Conservation (phyloP, 2,113 vertebrate genomes). For the Fregetta grallaria region DNA sequence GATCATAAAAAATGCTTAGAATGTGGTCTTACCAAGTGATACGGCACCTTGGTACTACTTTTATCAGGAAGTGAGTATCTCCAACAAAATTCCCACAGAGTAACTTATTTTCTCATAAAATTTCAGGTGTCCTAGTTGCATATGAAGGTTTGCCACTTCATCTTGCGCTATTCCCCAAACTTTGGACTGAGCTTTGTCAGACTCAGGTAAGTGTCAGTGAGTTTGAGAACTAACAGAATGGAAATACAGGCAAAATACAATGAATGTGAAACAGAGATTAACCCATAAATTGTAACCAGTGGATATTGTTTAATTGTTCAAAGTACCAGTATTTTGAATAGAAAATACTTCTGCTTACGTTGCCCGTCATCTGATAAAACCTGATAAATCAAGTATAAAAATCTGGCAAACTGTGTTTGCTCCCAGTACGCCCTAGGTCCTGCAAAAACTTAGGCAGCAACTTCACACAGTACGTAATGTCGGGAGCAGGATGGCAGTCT, state of each 20-base stretch:
- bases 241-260: background rate
- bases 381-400: background rate
- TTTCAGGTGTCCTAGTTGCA: conserved; percentile 93
- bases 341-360: background rate
- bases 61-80: background rate
- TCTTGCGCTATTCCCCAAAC: conserved; percentile 93
- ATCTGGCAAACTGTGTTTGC: background rate
- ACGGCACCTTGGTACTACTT: background rate
- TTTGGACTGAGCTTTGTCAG: conserved; percentile 97
- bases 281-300: background rate
- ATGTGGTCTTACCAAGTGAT: background rate
- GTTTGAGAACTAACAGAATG: background rate
- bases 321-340: background rate
- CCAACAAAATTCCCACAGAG: background rate
- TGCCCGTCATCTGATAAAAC: background rate
- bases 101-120: conserved; percentile 48
- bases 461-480: rapidly evolving
- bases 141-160: conserved; percentile 98
- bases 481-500: too few species aligned
- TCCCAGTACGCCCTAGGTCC: background rate
- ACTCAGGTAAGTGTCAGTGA: conserved; percentile 84
- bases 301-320: background rate
- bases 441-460: background rate
- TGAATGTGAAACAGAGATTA: background rate
- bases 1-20: background rate